phyloP scores from a whole-genome alignment of 2,888 invertebrate species.

The Platyscelio sp. region DNA sequence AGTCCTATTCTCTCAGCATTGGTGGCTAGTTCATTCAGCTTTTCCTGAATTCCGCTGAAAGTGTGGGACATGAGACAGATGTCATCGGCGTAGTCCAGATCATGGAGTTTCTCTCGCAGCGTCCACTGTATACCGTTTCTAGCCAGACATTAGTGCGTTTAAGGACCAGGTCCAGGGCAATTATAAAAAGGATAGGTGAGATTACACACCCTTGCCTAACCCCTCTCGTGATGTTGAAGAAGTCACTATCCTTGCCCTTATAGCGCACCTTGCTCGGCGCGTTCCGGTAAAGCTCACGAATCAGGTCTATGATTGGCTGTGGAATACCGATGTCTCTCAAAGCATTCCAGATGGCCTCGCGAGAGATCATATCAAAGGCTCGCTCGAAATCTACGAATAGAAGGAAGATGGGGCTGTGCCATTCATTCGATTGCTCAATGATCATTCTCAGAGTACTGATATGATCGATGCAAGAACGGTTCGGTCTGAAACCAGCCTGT shows the following conservation, averaged over 20 bases:
- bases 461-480: neutral
- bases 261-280: neutral
- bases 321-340: neutral
- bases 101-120: neutral
- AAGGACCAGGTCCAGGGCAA: neutral
- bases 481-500: conserved; percentile 15
- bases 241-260: neutral
- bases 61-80: conserved; percentile 5
- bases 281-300: neutral
- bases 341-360: neutral
- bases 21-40: conserved; percentile 9
- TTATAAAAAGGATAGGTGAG: neutral
- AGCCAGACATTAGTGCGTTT: neutral
- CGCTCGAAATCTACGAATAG: neutral
- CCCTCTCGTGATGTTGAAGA: neutral
- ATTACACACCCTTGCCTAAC: neutral
- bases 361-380: neutral
- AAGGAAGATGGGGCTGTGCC: neutral
- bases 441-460: neutral
- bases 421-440: neutral
- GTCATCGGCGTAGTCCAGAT: neutral
- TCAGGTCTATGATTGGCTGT: neutral
- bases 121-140: neutral
- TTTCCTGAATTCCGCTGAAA: conserved; percentile 21
- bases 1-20: conserved; percentile 14